Percentiles rank a stretch among this genome's conserved stretches.
These are phyloP conservation scores for Pherbina coryleti DNA, from an alignment of 2,888 invertebrate genomes.

Conservation along the genomic window DNA sequence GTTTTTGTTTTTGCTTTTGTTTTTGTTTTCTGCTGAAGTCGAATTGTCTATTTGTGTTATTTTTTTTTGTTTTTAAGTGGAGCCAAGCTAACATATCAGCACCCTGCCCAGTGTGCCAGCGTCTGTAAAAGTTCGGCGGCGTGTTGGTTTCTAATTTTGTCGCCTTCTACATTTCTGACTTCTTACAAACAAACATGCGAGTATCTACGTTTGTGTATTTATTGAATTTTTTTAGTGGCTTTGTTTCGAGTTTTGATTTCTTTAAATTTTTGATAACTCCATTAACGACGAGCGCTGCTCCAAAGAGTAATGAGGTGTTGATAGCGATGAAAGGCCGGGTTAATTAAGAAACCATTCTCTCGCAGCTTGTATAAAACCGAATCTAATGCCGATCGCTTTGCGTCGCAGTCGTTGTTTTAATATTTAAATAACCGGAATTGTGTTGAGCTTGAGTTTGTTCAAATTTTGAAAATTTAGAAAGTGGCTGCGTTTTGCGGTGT, in stretches of 20 bases:
- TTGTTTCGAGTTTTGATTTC: not conserved
- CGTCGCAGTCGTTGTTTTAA: not conserved
- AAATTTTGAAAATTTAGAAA: constrained; percentile 20
- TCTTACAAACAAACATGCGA: not conserved
- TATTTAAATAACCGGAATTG: not conserved
- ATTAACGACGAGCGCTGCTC: constrained; percentile 59
- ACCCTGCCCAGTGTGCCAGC: not conserved
- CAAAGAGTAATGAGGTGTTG: constrained; percentile 67
- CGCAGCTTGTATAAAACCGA: constrained; percentile 4
- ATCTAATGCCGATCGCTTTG: constrained; percentile 6
- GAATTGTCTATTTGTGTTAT: not conserved
- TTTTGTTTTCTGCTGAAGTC: not conserved
- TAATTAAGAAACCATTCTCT: constrained; percentile 48
- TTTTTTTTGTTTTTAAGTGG: not conserved
- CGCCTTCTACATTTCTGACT: constrained; percentile 14
- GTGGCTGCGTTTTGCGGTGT: constrained; percentile 22
- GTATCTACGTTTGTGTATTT: not conserved
- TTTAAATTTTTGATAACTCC: constrained; percentile 57
- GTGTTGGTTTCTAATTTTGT: constrained; percentile 15
- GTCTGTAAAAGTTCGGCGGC: not conserved
- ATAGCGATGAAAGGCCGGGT: constrained; percentile 55
- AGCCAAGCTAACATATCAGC: not conserved
- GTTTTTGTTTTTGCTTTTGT: constrained; percentile 38
- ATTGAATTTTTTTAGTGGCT: constrained; percentile 26
- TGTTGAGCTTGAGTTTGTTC: not conserved